phyloP scores from a whole-genome alignment of 2,888 invertebrate genomes.

The Griposia aprilina region DNA sequence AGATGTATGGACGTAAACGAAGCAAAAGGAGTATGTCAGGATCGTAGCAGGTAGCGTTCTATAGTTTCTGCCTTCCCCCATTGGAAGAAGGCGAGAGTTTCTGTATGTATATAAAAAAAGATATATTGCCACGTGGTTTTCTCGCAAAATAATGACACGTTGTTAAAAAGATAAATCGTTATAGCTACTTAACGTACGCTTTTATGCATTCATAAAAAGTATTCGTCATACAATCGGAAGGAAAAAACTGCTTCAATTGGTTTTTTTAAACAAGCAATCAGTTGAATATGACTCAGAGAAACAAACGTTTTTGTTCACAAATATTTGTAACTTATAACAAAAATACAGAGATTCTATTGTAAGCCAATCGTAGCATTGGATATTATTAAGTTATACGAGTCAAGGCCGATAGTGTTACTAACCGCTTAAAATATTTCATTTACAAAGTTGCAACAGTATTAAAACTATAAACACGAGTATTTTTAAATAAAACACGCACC shows the following conservation, averaged over 20 bases:
- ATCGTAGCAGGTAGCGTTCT: too few relatives aligned
- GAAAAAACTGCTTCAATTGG: constrained; percentile 26
- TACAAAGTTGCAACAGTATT: constrained; percentile 37
- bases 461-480: constrained; percentile 39
- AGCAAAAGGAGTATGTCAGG: too few relatives aligned
- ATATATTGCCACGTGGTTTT: background rate
- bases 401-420: constrained; percentile 63
- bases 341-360: constrained; percentile 61
- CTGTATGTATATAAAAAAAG: background rate
- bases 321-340: constrained; percentile 51
- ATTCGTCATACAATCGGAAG: constrained; percentile 16
- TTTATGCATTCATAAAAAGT: constrained; percentile 33
- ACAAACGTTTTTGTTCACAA: constrained; percentile 59
- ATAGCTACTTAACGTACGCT: constrained; percentile 35
- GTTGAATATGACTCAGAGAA: constrained; percentile 53
- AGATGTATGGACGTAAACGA: too few relatives aligned
- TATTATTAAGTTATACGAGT: constrained; percentile 50
- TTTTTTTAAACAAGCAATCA: constrained; percentile 47
- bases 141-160: constrained; percentile 25
- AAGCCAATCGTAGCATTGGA: constrained; percentile 59
- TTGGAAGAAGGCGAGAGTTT: too few relatives aligned
- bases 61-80: too few relatives aligned
- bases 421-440: constrained; percentile 45
- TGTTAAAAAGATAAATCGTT: constrained; percentile 29
- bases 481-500: constrained; percentile 42